These are phyloP conservation scores for Diabrotica undecimpunctata DNA, from an alignment of 1,140 invertebrate species.

Conservation along the genomic window DNA sequence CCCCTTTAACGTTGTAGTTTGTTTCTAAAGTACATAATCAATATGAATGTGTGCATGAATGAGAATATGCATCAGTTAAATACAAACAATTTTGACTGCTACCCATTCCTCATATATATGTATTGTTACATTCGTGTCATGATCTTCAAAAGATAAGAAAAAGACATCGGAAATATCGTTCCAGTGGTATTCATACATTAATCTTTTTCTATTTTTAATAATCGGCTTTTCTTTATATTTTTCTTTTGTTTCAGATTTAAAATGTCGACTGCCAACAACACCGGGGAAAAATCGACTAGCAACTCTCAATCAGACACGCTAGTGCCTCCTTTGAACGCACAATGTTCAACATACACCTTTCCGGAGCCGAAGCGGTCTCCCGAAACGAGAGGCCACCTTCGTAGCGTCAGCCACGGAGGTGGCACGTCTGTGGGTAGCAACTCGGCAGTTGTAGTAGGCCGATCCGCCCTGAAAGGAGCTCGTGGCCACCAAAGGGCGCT, in stretches of 20 bases:
- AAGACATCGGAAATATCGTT: too few species aligned
- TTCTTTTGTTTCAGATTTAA: constrained; percentile 12
- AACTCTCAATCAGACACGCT: constrained; percentile 10
- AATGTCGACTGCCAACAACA: constrained; percentile 36
- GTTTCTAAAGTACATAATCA: too few species aligned
- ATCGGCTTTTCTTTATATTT: too few species aligned
- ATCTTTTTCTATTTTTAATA: too few species aligned
- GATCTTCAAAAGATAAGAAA: too few species aligned
- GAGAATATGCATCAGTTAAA: too few species aligned
- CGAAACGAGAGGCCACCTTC: constrained; percentile 57
- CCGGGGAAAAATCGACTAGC: constrained; percentile 21
- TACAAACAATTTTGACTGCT: too few species aligned
- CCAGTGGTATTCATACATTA: too few species aligned
- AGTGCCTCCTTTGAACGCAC: constrained; percentile 7
- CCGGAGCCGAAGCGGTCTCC: constrained; percentile 36
- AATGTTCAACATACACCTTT: constrained; percentile 45
- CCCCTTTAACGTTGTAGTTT: too few species aligned
- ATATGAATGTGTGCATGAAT: too few species aligned
- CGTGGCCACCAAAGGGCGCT: constrained; percentile 78
- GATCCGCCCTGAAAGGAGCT: constrained; percentile 65
- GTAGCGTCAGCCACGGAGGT: constrained; percentile 78
- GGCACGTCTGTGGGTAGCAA: constrained; percentile 53
- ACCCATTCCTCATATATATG: too few species aligned
- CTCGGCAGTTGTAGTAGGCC: constrained; percentile 44
- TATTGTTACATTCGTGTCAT: too few species aligned